Conservation (phyloP, 2,113 vertebrate genomes). For the Pithys albifrons region DNA sequence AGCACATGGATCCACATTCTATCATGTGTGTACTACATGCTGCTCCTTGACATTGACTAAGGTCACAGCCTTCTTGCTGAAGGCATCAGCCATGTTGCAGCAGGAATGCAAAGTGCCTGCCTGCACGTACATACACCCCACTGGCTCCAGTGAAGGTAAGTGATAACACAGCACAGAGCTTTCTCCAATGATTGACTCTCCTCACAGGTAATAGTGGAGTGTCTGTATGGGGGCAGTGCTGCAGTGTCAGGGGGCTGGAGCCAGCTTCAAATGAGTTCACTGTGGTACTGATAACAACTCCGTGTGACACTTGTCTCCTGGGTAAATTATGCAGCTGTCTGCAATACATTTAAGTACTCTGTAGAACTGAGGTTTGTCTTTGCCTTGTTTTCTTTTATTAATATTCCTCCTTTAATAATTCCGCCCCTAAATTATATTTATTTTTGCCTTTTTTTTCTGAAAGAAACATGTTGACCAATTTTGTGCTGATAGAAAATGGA, state of each 20-base stretch:
- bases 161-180: not conserved
- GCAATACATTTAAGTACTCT: not conserved
- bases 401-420: not conserved
- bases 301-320: not conserved
- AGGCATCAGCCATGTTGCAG: not conserved
- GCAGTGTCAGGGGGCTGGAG: not conserved
- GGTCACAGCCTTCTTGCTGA: not conserved
- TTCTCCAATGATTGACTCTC: not conserved
- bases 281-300: not conserved
- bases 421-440: not conserved
- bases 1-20: not conserved
- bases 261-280: not conserved
- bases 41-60: not conserved
- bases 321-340: constrained; percentile 20
- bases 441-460: not conserved
- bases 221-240: not conserved
- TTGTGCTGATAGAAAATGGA: not conserved
- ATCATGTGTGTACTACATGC: not conserved
- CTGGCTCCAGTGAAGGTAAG: not conserved
- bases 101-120: not conserved
- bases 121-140: fast-evolving
- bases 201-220: not conserved
- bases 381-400: not conserved
- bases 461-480: not conserved
- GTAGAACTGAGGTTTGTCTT: not conserved